A percentile compares a stretch with the other conserved stretches of the same genome.
These are phyloP conservation scores for Phyllostomus hastatus DNA, from an alignment of 2,113 vertebrate genomes.

Conservation along the genomic window DNA sequence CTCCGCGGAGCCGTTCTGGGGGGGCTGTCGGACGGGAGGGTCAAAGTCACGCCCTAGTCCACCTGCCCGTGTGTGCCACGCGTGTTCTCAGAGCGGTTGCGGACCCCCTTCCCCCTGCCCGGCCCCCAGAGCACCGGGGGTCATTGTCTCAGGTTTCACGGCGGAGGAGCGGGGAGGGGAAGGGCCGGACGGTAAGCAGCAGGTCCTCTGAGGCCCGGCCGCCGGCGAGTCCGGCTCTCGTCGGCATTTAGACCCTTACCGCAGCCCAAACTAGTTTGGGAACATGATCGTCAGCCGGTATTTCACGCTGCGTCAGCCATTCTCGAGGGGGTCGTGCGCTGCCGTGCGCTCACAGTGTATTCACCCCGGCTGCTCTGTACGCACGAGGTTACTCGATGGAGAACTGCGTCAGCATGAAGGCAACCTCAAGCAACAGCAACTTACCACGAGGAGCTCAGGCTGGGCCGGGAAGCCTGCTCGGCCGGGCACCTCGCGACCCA, in stretches of 20 bases:
- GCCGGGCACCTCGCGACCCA: not conserved
- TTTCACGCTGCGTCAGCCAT: conserved; percentile 33
- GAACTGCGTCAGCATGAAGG: conserved; percentile 61
- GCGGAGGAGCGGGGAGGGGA: not conserved
- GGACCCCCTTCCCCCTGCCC: not conserved
- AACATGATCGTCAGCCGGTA: not conserved
- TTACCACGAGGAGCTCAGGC: not conserved
- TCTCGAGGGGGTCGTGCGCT: not conserved
- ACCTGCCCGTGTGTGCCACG: not conserved
- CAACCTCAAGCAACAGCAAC: not conserved
- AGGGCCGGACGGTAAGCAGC: not conserved
- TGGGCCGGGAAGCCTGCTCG: not conserved
- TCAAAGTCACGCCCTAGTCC: accelerated
- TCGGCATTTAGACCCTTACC: not conserved
- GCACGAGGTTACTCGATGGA: conserved; percentile 49
- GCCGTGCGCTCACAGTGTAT: conserved; percentile 31
- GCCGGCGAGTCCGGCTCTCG: not conserved
- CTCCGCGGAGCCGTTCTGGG: not conserved
- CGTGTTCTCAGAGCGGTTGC: no score
- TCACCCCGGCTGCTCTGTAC: not conserved
- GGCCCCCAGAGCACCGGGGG: not conserved
- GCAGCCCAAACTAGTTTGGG: not conserved
- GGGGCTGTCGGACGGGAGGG: not conserved
- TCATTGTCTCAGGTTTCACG: not conserved
- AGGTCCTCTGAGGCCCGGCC: not conserved